phyloP scores from a whole-genome alignment of 1,140 invertebrate genomes.

The Apis mellifera region Amel_HAv3.1 CM009936.2:6631001-6631500 shows the following conservation, averaged over 20 bases:
- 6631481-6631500: constrained; percentile 85
- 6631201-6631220: no score
- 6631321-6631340: constrained; percentile 84
- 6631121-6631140: neutral
- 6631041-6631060: no score
- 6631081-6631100: neutral
- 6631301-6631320: constrained; percentile 31
- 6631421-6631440: constrained; percentile 86
- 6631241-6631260: neutral
- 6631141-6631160: neutral
- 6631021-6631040: no score
- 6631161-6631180: no score
- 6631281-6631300: neutral
- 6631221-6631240: neutral
- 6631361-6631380: constrained; percentile 87
- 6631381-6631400: constrained; percentile 84
- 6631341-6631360: constrained; percentile 82
- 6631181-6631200: no score
- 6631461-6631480: constrained; percentile 85
- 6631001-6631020: no score
- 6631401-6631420: constrained; percentile 87
- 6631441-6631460: constrained; percentile 85
- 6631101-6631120: neutral
- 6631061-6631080: neutral
- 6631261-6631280: neutral